Base-by-base conservation (phyloP, 2,888 invertebrate genomes). In the Himalopsyche anomala region DNA sequence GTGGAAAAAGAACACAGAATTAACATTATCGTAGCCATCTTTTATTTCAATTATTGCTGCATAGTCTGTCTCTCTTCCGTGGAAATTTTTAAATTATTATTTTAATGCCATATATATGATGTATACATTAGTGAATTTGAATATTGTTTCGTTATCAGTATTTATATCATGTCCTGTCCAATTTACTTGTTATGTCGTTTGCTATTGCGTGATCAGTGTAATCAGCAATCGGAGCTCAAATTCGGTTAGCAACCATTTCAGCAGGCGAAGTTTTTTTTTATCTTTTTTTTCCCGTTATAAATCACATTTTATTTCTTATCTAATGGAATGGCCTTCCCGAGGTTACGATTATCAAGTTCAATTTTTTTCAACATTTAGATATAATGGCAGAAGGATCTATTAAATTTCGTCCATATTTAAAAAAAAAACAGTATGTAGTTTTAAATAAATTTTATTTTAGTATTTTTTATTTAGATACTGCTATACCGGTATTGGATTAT, bases 151-250 rank as follows among this genome's bases (percentile, higher is more conserved):
- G 3, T 62, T 19, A 9, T 62, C 19, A 62, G 62, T 62, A 19
- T 9, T 51, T n/a, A 56, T 62, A 62, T 19, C 19, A 62, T 56
- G n/a, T 17, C 2, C 56, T 56, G 17, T 56, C 8, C 51, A 51
- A 62, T 62, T 62, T 19, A 62, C 62, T 19, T 56, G 19, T 56
- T 62, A 19, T 62, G 62, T 62, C 62, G 8, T 62, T 62, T 62
- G 19, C 11, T 62, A 62, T 62, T 62, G 62, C 62, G 62, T 62
- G 62, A 62, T 62, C 62, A 62, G 8, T 62, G 28, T 62, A 62
- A 62, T 62, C 62, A 62, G 19, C 28, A 6, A 19, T 62, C 62
- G 62, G 19, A 9, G 28, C 19, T 19, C n/a, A 19, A 19, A 2
- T 62, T 62, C 62, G 28, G 62, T 5, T 62, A 28, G 62, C 19